Conservation (phyloP, 1,140 invertebrate genomes). For the Dendroctonus ponderosae region DNA sequence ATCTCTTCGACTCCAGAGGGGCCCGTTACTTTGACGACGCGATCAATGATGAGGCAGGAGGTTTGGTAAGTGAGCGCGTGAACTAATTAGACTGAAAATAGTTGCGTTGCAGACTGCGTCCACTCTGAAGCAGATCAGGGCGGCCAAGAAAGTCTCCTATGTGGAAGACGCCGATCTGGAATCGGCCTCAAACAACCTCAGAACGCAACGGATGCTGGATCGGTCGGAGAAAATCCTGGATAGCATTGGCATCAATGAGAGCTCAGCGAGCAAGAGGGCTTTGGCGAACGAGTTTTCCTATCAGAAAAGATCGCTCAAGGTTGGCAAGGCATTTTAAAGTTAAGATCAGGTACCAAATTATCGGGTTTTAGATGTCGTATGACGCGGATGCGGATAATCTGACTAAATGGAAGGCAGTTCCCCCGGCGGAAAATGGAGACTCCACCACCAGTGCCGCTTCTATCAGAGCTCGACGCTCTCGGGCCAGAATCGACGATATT, state of each 20-base stretch:
- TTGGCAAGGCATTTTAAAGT: neutral
- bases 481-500: constrained; percentile 58
- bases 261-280: constrained; percentile 46
- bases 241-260: constrained; percentile 55
- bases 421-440: constrained; percentile 47
- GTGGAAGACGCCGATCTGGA: constrained; percentile 60
- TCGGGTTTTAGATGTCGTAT: constrained; percentile 44
- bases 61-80: neutral
- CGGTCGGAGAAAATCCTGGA: constrained; percentile 60
- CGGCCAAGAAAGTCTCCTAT: constrained; percentile 56
- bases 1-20: constrained; percentile 46
- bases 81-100: neutral
- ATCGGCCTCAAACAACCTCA: constrained; percentile 55
- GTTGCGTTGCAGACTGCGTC: constrained; percentile 44
- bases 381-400: constrained; percentile 47
- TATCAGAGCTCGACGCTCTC: constrained; percentile 47
- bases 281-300: constrained; percentile 48
- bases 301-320: constrained; percentile 54
- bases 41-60: constrained; percentile 46
- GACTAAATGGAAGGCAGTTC: constrained; percentile 57
- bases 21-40: constrained; percentile 44
- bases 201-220: constrained; percentile 55
- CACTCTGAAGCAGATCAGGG: constrained; percentile 51
- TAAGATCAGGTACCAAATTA: neutral
- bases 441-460: constrained; percentile 47